Base-by-base conservation (phyloP, 1,140 invertebrate species). In the Saccostrea echinata region DNA sequence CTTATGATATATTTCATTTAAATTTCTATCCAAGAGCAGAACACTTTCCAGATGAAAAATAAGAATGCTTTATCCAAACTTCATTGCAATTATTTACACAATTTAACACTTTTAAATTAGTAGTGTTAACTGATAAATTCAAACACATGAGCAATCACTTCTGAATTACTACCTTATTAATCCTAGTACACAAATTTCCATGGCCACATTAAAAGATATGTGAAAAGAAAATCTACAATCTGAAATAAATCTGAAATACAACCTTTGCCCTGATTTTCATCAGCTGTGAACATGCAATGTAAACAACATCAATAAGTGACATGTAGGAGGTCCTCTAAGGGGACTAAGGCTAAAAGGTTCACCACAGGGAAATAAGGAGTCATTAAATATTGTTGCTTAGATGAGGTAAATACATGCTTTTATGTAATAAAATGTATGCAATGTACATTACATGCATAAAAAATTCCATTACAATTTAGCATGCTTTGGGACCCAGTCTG, bases 281-380 rank as follows among this genome's bases (percentile, higher is more conserved):
- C 27, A 16, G 11, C 68, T 76, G 68, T 76, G 30, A 33, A 76
- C 68, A 76, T 76, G 68, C 68, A 76, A 76, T 33, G 68, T 33
- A 76, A 76, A 76, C 68, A 76, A 76, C 68, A 76, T 76, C 68
- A 76, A 76, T 13, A 30, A 30, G 68, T 33, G 27, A 9, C 33
- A 24, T 64, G 24, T n/a, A 24, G 24, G 57, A 64, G 57, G 57
- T 11, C 11, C 57, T 64, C 57, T n/a, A 64, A 64, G 57, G 57
- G 24, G 24, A 64, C 4, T 24, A n/a, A 16, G 33, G 12, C 27
- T 13, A 3, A 1, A 27, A 76, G 68, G 68, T 13, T 76, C 68
- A 27, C 11, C 9, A 33, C 33, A 27, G 64, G 68, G 27, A 76
- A 13, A 76, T 12, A 4, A 21, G 21, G 21, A 43, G 43, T 43